Base-by-base conservation (phyloP, 2,113 vertebrate genomes). In the Mormyrus iriodes region DNA sequence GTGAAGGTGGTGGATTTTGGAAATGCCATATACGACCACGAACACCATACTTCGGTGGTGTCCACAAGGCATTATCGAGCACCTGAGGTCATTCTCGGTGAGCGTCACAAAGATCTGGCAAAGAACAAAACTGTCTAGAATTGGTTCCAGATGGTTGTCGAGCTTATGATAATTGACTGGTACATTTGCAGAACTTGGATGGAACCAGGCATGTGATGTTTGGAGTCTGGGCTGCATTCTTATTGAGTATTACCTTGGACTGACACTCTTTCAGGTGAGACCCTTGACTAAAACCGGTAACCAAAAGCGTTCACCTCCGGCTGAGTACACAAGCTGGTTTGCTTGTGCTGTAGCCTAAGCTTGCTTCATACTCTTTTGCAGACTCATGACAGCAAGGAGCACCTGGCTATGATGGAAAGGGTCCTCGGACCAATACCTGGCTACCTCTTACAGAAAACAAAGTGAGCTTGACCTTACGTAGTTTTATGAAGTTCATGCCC, bases 1-100 rank as follows among this genome's bases (percentile, higher is more conserved):
- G 97, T 99, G 91, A 99, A 98, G 94, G 97, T 99, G 3, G 98
- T 98, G 88, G 98, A 99, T 91, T 98, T 99, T 94, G 98, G 98
- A 90, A 98, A 97, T 46, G 98, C 98, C 13, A 98, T 97, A 0
- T 99, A 97, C 12, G 97, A 99, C 91, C 97, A 98, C 42, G 96
- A 98, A 24, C 96, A 95, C 92, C 98, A 99, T 48, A 97, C 97
- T 52, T 97, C 97, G 0, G 90, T 98, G 85, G 98, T 99, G 65
- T 99, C 98, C 46, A 99, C 98, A 0, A 95, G 98, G 4, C 97
- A 99, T 90, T 99, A 99, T 83, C 94, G 98, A 93, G 98, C 98
- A 90, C 98, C 98, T 89, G 98, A 99, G 92, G 96, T 99, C 92
- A 96, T 99, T 94, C 95, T 99, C 90, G 97, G 98, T 99, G 91